Conservation (phyloP, 2,888 invertebrate species). For the Drosophila flavopinicola region DNA sequence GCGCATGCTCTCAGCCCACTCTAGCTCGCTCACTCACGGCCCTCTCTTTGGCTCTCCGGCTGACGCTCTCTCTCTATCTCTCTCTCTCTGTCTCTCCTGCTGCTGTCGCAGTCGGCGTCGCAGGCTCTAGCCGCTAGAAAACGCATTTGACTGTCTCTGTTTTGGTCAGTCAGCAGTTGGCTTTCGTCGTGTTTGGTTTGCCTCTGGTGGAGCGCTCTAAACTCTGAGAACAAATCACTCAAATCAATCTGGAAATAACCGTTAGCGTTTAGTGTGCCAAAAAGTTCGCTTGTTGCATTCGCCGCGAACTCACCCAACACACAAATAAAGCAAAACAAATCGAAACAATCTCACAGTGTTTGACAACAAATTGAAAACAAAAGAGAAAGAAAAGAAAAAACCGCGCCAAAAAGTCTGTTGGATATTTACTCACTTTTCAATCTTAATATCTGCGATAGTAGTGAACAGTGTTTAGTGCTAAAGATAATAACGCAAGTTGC, state of each 20-base stretch:
- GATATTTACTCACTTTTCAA: slow-evolving; percentile 14
- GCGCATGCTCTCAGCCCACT: slow-evolving; percentile 45
- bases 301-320: slow-evolving; percentile 29
- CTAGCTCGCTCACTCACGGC: slow-evolving; percentile 23
- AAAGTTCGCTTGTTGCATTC: slow-evolving; percentile 56
- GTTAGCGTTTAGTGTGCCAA: slow-evolving; percentile 55
- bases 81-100: slow-evolving; percentile 33
- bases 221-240: slow-evolving; percentile 30
- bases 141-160: slow-evolving; percentile 84
- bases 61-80: slow-evolving; percentile 28
- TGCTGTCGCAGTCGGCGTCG: slow-evolving; percentile 50
- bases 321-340: slow-evolving; percentile 6
- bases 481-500: slow-evolving; percentile 58
- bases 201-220: slow-evolving; percentile 59
- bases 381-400: slow-evolving; percentile 16
- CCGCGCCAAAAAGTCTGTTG: slow-evolving; percentile 43
- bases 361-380: slow-evolving; percentile 1
- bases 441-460: slow-evolving; percentile 17
- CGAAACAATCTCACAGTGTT: slow-evolving; percentile 15
- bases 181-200: slow-evolving; percentile 82
- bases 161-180: slow-evolving; percentile 85
- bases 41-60: slow-evolving; percentile 23
- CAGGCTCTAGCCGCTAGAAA: slow-evolving; percentile 71
- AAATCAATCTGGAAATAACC: slow-evolving; percentile 30
- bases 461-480: slow-evolving; percentile 68